Base-by-base conservation (phyloP, 1,140 invertebrate species). In the Drosophila lowei region DNA sequence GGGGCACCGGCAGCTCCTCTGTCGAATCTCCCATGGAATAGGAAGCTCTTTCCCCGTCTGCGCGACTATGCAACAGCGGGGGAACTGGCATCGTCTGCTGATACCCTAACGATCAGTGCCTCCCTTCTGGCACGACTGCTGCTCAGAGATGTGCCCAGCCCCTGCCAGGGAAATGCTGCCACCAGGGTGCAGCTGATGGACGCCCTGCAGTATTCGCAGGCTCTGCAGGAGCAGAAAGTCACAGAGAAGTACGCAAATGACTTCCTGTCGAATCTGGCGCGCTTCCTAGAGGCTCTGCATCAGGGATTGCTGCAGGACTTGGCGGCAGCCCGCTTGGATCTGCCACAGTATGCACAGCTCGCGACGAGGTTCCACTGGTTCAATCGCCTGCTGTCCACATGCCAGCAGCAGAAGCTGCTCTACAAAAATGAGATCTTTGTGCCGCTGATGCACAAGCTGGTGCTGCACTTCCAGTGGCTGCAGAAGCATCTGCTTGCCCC, bases 391-490 rank as follows among this genome's bases (percentile, higher is more conserved):
- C 15, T 90, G 23, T 11, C 15, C 2, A 71, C 74, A 3, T 53
- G 86, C 0, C 71, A 84, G 16, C 53, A 77, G 13, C 53, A 77
- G 13, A 74, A 84, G 13, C 23, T 91, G 6, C 66, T 91, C 5
- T 59, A 72, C 8, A 64, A 71, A 16, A 90, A 86, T 21, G 73
- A 79, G 18, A 13, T 91, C 1, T 65, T 88, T 56, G 43, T 68
- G 6, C 73, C 79, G 6, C 30, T 91, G 25, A 72, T 90, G 64
- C 90, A 91, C 47, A 84, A 90, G 48, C 23, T 91, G n/a, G 61
- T 89, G n/a, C 53, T 91, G 23, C 91, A 91, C 48, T 91, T 89
- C 47, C 88, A 90, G 30, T 91, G 91, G 91, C 18, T 91, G 28
- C 58, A 84, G 11, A 91, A 91, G 49, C 72, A 91, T 34, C 47